These are phyloP conservation scores for Brachyhypopomus gauderio DNA, from an alignment of 2,113 vertebrate genomes.

Conservation along the genomic window DNA sequence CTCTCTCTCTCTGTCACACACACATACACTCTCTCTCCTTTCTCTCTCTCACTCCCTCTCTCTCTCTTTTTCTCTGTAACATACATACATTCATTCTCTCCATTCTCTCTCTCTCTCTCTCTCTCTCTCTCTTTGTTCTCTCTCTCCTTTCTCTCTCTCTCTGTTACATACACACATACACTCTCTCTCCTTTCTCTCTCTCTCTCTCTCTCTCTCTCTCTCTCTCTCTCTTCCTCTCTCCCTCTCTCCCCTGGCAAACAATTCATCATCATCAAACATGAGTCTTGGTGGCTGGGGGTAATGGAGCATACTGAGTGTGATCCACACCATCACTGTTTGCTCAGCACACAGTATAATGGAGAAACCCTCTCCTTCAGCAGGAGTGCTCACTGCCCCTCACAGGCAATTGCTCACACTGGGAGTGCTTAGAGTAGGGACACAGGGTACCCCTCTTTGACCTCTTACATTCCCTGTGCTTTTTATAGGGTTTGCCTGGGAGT, in stretches of 20 bases:
- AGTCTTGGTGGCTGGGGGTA: slow-evolving; percentile 63
- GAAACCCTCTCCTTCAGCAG: slow-evolving; percentile 58
- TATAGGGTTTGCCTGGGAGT: slow-evolving; percentile 89
- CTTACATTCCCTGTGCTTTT: slow-evolving; percentile 27
- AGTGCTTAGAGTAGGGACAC: slow-evolving; percentile 24
- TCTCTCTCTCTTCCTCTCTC: slow-evolving; percentile 52
- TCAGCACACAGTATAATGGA: slow-evolving; percentile 61
- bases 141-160: too few species aligned
- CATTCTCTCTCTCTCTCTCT: too few species aligned
- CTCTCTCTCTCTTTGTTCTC: too few species aligned
- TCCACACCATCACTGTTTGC: slow-evolving; percentile 67
- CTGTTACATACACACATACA: too few species aligned
- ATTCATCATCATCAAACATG: slow-evolving; percentile 76
- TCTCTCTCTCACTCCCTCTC: too few species aligned
- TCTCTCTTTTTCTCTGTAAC: too few species aligned
- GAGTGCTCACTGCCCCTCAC: slow-evolving; percentile 47
- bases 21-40: too few species aligned
- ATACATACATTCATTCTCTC: too few species aligned
- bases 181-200: too few species aligned
- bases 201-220: too few species aligned
- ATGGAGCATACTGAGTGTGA: slow-evolving; percentile 67
- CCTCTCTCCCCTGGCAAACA: slow-evolving; percentile 45
- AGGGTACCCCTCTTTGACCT: slow-evolving; percentile 27
- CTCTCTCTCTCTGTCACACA: too few species aligned
- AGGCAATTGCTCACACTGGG: not conserved